A percentile compares a stretch with the other conserved stretches of the same genome.
Evolutionary conservation across 2,888 invertebrate genomes (phyloP).

Genomic region (Limnephilus lunatus): DNA sequence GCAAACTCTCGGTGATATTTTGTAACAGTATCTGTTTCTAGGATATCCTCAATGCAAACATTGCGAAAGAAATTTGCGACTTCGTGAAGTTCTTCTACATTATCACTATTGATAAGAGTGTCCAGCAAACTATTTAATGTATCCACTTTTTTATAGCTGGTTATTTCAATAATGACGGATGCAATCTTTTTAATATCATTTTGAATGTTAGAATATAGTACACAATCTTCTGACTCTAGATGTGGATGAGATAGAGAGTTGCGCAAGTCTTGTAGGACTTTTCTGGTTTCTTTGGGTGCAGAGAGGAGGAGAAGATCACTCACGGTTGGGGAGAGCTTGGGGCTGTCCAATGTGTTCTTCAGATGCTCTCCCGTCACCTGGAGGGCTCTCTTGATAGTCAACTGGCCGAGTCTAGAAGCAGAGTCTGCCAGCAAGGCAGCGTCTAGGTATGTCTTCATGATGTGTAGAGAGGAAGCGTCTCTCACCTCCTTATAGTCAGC

Average conservation of each 20-base stretch:
- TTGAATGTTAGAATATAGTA: neutral
- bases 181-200: neutral
- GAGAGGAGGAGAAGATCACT: too few relatives aligned
- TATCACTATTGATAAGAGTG: neutral
- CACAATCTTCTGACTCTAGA: neutral
- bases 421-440: neutral
- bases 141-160: neutral
- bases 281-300: too few relatives aligned
- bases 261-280: too few relatives aligned
- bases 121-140: neutral
- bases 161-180: neutral
- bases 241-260: too few relatives aligned
- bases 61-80: neutral
- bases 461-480: neutral
- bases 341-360: too few relatives aligned
- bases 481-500: conserved; percentile 6
- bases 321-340: too few relatives aligned
- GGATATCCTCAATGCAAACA: neutral
- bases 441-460: conserved; percentile 6
- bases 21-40: neutral
- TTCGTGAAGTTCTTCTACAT: neutral
- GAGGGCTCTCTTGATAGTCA: neutral
- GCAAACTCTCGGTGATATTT: neutral
- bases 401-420: neutral
- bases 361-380: too few relatives aligned